A percentile compares a stretch with the other conserved stretches of the same genome.
Conservation (phyloP, 2,888 invertebrate genomes). For the Noctuana brunneofusca region DNA sequence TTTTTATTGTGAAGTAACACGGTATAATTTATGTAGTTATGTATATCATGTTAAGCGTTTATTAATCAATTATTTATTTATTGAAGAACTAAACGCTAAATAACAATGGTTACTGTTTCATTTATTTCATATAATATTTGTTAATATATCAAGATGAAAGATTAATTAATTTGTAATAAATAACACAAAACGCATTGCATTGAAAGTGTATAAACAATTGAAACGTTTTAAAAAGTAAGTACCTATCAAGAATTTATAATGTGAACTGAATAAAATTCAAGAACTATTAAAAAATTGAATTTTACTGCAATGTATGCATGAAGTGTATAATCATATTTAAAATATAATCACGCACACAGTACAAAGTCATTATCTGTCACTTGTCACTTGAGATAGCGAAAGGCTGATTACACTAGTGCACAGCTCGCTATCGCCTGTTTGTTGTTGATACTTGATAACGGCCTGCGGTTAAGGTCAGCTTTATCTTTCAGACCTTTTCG, state of each 20-base stretch:
- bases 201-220: background rate
- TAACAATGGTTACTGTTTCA: no score
- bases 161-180: background rate
- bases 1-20: background rate
- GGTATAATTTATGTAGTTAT: background rate
- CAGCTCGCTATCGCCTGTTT: slow-evolving; percentile 44
- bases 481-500: slow-evolving; percentile 48
- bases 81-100: background rate
- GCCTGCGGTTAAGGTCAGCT: slow-evolving; percentile 66
- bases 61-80: background rate
- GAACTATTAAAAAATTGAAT: no score
- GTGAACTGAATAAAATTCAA: no score
- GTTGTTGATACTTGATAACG: slow-evolving; percentile 52
- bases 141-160: no score
- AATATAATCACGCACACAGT: background rate
- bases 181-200: background rate
- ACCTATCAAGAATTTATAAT: background rate
- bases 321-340: background rate
- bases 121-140: no score
- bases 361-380: slow-evolving; percentile 34
- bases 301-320: no score
- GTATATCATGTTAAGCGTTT: background rate
- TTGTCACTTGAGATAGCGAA: slow-evolving; percentile 47
- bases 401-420: slow-evolving; percentile 44
- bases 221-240: background rate